phyloP scores from a whole-genome alignment of 2,888 invertebrate species.

The Drosophila hawaiiensis region DNA sequence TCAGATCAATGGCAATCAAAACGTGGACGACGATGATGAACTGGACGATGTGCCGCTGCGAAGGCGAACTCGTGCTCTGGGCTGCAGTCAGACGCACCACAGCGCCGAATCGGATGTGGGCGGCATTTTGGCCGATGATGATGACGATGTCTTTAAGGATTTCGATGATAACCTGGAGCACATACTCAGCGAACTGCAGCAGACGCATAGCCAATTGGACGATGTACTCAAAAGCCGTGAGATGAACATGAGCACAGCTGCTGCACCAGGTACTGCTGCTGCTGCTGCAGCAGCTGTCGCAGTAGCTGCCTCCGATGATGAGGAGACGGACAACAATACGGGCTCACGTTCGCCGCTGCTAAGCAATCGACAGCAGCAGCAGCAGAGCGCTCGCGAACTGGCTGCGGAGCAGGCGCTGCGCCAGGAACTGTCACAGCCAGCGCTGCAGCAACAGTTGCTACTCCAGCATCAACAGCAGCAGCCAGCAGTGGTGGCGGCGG shows the following conservation, averaged over 20 bases:
- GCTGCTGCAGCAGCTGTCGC: background rate
- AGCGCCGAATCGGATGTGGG: constrained; percentile 82
- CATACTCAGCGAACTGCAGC: constrained; percentile 78
- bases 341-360: constrained; percentile 90
- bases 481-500: constrained; percentile 15
- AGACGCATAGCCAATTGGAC: constrained; percentile 75
- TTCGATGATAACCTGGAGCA: constrained; percentile 82
- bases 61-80: constrained; percentile 69
- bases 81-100: constrained; percentile 70
- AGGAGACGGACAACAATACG: constrained; percentile 89
- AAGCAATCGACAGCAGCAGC: constrained; percentile 85
- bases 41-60: constrained; percentile 70
- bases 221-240: constrained; percentile 66
- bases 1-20: constrained; percentile 85
- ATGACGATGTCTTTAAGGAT: constrained; percentile 80
- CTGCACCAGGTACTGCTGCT: constrained; percentile 2
- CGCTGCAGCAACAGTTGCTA: constrained; percentile 15
- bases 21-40: constrained; percentile 85
- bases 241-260: constrained; percentile 1
- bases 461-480: constrained; percentile 34
- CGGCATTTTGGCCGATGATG: constrained; percentile 75
- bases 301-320: constrained; percentile 80
- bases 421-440: constrained; percentile 60
- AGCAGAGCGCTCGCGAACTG: constrained; percentile 64
- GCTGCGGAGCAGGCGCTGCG: constrained; percentile 72